Base-by-base conservation (phyloP, 2,797 vertebrate genomes). In the Mico argentatus region DNA sequence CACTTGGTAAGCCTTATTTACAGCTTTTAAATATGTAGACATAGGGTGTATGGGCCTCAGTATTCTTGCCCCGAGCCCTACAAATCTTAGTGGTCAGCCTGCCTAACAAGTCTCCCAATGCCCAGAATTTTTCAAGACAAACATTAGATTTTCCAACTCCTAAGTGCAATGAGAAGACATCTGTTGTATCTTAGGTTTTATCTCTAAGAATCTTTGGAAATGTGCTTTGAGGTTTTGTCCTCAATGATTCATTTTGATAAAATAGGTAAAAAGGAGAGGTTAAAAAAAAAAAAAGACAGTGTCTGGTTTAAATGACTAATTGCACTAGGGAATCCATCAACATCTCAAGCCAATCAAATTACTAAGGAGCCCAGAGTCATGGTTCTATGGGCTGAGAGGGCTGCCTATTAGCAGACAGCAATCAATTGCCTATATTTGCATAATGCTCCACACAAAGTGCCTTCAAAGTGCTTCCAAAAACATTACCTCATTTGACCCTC, bases 131-230 rank as follows among this genome's bases (percentile, higher is more conserved):
- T 79, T 91, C 48, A 93, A 95, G 90, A 48, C 20, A 73, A 90
- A 61, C 77, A 30, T 33, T 15, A 83, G 50, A 39, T 27, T 64
- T 67, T 96, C 39, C 19, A 44, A 8, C 41, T 72, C 41, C 24
- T 24, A 75, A 80, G 27, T 15, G 19, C 48, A 41, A 70, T 2
- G 17, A 41, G 26, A n/a, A 52, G 12, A 36, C 1, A 64, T 27
- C 44, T 95, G 26, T 50, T 7, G 4, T 64, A 15, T 52, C 82
- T 92, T 83, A 7, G 48, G 27, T 59, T 88, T 93, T 94, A 72
- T 76, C 59, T 95, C 67, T 59, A 83, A 85, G 83, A 72, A 94
- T 91, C 83, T 82, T 95, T 86, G 39, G 48, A 95, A 73, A 36
- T 46, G 19, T 70, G 19, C 33, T 94, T 91, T 48, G 52, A 80